Percentiles rank a stretch among this genome's conserved stretches.
phyloP scores from a whole-genome alignment of 2,888 invertebrate genomes.

The Ferdinandea cuprea region DNA sequence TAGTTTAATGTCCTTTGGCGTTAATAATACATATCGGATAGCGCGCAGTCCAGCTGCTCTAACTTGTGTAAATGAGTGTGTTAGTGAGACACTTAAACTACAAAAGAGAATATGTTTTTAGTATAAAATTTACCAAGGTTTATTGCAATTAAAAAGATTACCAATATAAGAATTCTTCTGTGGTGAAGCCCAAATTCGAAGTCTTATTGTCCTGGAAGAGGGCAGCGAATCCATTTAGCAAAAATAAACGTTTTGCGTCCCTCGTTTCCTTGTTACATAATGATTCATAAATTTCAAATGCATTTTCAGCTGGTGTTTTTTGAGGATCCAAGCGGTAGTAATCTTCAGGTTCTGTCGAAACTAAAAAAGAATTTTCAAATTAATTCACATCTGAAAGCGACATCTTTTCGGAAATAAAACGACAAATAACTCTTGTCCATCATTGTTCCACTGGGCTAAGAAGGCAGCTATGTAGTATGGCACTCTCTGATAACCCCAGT shows the following conservation, averaged over 20 bases:
- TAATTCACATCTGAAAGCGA: too few relatives aligned
- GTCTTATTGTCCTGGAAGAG: conserved; percentile 82
- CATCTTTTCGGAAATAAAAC: too few relatives aligned
- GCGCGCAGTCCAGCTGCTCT: conserved; percentile 94
- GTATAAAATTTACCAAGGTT: background rate
- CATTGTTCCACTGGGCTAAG: too few relatives aligned
- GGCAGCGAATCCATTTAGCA: conserved; percentile 94
- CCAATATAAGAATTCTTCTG: conserved; percentile 93
- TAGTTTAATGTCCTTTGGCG: conserved; percentile 89
- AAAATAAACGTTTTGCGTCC: conserved; percentile 91
- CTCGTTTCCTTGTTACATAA: conserved; percentile 85
- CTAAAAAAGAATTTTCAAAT: conserved; percentile 38
- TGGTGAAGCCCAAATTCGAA: conserved; percentile 86
- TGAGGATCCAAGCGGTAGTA: conserved; percentile 86
- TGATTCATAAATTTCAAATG: conserved; percentile 86
- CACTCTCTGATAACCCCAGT: too few relatives aligned
- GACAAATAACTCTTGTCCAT: too few relatives aligned
- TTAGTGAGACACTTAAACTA: conserved; percentile 92
- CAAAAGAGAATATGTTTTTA: conserved; percentile 3
- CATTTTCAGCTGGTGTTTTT: conserved; percentile 86
- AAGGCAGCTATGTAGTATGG: too few relatives aligned
- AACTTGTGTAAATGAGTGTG: conserved; percentile 94
- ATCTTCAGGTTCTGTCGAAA: conserved; percentile 84
- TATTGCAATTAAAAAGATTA: conserved; percentile 81
- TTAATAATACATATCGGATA: conserved; percentile 91